Evolutionary conservation across 2,888 invertebrate genomes (phyloP), one percentile per base, ranked within the genome.

Genomic region (Gari tellinella): DNA sequence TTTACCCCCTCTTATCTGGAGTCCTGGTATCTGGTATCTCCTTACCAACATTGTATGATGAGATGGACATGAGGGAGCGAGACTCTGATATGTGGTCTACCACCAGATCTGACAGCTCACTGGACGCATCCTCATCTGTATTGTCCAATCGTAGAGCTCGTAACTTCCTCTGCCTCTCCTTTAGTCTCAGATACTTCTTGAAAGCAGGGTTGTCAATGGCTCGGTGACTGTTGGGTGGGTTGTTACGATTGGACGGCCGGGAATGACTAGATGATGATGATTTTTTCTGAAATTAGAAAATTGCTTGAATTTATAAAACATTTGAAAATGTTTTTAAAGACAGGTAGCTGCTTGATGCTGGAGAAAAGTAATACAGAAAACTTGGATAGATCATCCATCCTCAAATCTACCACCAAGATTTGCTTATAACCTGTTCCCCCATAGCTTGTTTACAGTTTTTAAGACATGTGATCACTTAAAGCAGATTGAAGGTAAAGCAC

Each of bases 121-220:
- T 81, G 7, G 81, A 81, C 31, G 72, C 72, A 0, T 78, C 82
- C 8, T 86, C 85, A 37, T 80, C 78, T 52, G 79, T 77, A 14
- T 82, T 53, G 25, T 82, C 83, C 10, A 74, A 64, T 19, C 88
- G 80, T 7, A 89, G 74, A n/a, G 83, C 83, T 38, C 83, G 79
- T 45, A 90, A 79, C 67, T 88, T 86, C 38, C 83, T 80, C 74
- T 88, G 87, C 26, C 90, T 79, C 37, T 90, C 89, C 60, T 88
- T 87, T 58, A 90, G 65, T 55, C 82, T 79, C 14, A 89, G 66
- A 65, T 90, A 90, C 51, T 89, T 90, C 37, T 86, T 83, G 58
- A 89, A 87, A 7, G 88, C 88, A n/a, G 87, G 83, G 40, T 81
- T 70, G 25, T 73, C 80, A 55, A 63, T 73, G 48, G 49, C 45